Percentiles rank a stretch among this genome's conserved stretches.
Evolutionary conservation across 2,113 vertebrate species (phyloP).

Genomic region (Globicephala melas): DNA sequence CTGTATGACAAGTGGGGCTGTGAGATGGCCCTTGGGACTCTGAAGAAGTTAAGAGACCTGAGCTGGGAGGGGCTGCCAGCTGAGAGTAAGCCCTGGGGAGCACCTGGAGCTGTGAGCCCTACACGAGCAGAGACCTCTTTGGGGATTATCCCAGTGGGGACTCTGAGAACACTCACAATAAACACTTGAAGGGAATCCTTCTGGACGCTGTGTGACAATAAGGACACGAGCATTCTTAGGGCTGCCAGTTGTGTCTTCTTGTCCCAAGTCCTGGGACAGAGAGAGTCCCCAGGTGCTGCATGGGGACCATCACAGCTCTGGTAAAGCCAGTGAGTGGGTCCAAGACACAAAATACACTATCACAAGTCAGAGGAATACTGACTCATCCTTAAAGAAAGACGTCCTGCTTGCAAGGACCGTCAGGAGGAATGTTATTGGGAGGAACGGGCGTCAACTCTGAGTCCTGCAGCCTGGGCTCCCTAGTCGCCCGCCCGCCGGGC

Average conservation of each 20-base stretch:
- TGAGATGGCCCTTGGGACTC: neutral
- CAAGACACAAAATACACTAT: accelerated
- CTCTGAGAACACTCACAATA: too few species aligned
- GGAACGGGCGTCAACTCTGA: accelerated
- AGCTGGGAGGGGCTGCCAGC: accelerated
- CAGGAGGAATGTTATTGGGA: accelerated
- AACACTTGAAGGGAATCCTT: accelerated
- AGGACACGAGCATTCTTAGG: too few species aligned
- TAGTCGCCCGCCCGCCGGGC: too few species aligned
- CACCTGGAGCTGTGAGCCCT: neutral
- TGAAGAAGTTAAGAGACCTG: neutral
- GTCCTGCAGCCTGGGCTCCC: neutral
- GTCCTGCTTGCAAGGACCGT: accelerated
- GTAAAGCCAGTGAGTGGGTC: neutral
- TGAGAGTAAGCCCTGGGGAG: neutral
- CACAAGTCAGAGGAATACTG: accelerated
- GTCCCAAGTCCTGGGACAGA: too few species aligned
- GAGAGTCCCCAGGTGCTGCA: accelerated
- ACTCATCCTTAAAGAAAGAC: accelerated
- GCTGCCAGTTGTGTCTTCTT: neutral
- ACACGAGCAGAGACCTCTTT: neutral
- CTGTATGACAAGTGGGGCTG: neutral
- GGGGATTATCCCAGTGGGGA: neutral
- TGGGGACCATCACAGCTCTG: accelerated
- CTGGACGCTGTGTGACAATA: neutral